Percentiles rank a stretch among this genome's conserved stretches.
Conservation (phyloP, 2,797 vertebrate genomes). For the Molossus alvarezi region DNA sequence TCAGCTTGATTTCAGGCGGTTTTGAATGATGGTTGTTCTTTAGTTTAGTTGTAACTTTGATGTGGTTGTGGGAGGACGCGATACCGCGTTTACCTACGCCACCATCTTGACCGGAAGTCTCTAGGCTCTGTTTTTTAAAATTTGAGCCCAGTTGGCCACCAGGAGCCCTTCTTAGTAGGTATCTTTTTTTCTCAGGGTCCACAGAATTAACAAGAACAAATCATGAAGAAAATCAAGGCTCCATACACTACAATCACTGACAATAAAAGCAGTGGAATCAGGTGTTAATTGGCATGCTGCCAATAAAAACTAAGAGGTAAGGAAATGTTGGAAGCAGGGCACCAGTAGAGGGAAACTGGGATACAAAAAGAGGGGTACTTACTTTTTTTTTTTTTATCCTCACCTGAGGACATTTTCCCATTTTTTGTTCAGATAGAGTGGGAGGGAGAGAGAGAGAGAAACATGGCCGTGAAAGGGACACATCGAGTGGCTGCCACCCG, state of each 20-base stretch:
- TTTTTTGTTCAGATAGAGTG: too few relatives aligned
- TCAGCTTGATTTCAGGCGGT: too few relatives aligned
- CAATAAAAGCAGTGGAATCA: not conserved
- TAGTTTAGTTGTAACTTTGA: too few relatives aligned
- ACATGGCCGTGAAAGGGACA: too few relatives aligned
- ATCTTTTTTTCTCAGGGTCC: not conserved
- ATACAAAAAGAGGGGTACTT: not conserved
- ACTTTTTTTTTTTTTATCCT: too few relatives aligned
- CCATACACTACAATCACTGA: not conserved
- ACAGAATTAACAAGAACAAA: not conserved
- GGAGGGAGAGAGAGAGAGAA: too few relatives aligned
- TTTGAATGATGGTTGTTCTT: too few relatives aligned
- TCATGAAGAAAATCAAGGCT: not conserved
- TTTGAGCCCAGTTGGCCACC: not conserved
- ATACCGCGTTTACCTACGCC: too few relatives aligned
- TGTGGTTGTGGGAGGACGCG: too few relatives aligned
- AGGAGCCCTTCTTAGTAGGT: not conserved
- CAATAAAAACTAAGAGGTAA: not conserved
- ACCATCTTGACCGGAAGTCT: too few relatives aligned
- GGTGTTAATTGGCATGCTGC: not conserved
- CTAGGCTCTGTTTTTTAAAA: not conserved
- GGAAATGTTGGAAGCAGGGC: not conserved
- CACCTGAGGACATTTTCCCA: too few relatives aligned
- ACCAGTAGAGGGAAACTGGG: not conserved
- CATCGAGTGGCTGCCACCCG: too few relatives aligned